Evolutionary conservation across 1,140 invertebrate genomes (phyloP).

Genomic region (Drosophila bocki): DNA sequence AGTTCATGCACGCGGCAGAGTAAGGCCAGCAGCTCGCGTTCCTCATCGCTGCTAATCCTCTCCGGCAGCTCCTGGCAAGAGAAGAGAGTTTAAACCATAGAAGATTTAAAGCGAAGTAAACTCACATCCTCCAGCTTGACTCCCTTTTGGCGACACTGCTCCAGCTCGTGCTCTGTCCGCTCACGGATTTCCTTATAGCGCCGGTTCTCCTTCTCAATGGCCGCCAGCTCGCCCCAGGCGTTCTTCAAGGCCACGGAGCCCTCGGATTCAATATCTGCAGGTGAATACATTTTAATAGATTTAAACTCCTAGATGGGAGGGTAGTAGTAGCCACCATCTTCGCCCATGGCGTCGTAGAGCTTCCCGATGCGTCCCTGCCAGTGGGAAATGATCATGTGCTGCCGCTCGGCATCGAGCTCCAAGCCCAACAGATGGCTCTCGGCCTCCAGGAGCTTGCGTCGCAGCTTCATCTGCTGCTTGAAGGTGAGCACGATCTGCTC

Average conservation of each 20-base stretch:
- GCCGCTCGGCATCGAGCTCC: constrained; percentile 93
- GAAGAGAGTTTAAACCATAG: background rate
- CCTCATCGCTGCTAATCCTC: constrained; percentile 93
- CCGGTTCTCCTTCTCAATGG: constrained; percentile 94
- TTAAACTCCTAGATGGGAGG: background rate
- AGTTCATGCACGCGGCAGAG: constrained; percentile 95
- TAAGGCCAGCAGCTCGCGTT: constrained; percentile 92
- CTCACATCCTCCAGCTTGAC: constrained; percentile 92
- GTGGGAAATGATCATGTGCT: constrained; percentile 94
- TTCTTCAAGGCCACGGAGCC: constrained; percentile 92
- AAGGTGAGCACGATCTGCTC: constrained; percentile 95
- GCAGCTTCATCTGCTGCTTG: constrained; percentile 95
- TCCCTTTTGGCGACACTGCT: constrained; percentile 90
- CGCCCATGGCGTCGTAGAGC: constrained; percentile 86
- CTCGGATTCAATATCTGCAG: constrained; percentile 86
- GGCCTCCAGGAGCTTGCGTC: constrained; percentile 93
- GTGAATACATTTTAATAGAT: background rate
- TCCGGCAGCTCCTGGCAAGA: constrained; percentile 91
- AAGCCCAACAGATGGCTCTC: constrained; percentile 93
- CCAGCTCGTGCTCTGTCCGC: constrained; percentile 92
- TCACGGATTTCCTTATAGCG: constrained; percentile 91
- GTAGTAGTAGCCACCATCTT: constrained; percentile 64
- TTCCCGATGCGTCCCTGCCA: constrained; percentile 93
- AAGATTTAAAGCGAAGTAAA: background rate
- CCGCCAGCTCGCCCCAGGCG: constrained; percentile 93